phyloP scores from a whole-genome alignment of 2,888 invertebrate species.

The Acronicta leporina region DNA sequence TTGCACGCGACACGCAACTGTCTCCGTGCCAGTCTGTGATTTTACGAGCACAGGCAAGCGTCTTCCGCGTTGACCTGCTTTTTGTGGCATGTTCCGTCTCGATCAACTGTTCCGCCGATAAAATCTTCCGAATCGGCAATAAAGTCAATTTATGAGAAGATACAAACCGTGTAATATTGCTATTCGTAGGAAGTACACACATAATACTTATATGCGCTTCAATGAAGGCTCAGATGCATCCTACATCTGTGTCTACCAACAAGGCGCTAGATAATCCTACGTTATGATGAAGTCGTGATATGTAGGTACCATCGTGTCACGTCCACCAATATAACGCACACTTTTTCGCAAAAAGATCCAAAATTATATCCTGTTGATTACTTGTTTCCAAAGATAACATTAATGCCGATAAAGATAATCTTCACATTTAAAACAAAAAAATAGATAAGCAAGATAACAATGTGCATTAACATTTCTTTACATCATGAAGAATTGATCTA shows the following conservation, averaged over 20 bases:
- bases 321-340: slow-evolving; percentile 60
- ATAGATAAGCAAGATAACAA: slow-evolving; percentile 18
- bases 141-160: slow-evolving; percentile 21
- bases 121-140: slow-evolving; percentile 32
- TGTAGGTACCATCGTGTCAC: slow-evolving; percentile 41
- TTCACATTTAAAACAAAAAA: slow-evolving; percentile 29
- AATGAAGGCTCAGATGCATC: slow-evolving; percentile 49
- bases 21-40: slow-evolving; percentile 56
- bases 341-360: slow-evolving; percentile 24
- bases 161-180: neutral
- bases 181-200: too few relatives aligned
- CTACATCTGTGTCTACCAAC: slow-evolving; percentile 58
- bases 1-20: slow-evolving; percentile 52
- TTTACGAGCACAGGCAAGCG: slow-evolving; percentile 44
- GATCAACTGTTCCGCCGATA: slow-evolving; percentile 36
- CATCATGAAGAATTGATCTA: neutral
- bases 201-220: slow-evolving; percentile 52
- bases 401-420: slow-evolving; percentile 27
- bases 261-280: slow-evolving; percentile 57
- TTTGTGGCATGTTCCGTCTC: slow-evolving; percentile 40
- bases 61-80: slow-evolving; percentile 55
- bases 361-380: slow-evolving; percentile 2
- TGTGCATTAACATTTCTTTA: neutral
- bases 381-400: slow-evolving; percentile 28
- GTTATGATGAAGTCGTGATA: slow-evolving; percentile 60